A percentile compares a stretch with the other conserved stretches of the same genome.
phyloP scores from a whole-genome alignment of 2,113 vertebrate genomes.

The Rhynchopsitta pachyrhyncha region DNA sequence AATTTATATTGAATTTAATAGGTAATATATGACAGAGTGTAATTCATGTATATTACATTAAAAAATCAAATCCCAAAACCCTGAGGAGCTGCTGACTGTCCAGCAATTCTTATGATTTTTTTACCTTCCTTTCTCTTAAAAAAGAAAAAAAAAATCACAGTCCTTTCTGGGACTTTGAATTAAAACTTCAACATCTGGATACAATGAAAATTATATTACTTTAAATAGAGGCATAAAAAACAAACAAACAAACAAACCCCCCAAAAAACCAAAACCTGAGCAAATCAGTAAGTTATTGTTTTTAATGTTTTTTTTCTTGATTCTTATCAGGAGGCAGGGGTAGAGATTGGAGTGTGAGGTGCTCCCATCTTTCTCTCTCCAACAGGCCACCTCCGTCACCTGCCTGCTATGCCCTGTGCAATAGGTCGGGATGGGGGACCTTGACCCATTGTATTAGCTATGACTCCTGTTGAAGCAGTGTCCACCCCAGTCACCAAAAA shows the following conservation, averaged over 20 bases:
- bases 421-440: constrained; percentile 8
- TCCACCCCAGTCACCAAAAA: not conserved
- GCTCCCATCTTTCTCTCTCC: not conserved
- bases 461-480: not conserved
- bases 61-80: not conserved
- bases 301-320: not conserved
- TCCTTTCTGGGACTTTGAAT: not conserved
- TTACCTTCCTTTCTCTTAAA: not conserved
- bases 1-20: not conserved
- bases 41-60: not conserved
- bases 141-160: not conserved
- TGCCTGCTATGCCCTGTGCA: not conserved
- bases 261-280: not conserved
- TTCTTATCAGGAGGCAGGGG: not conserved
- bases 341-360: not conserved
- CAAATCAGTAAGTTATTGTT: not conserved
- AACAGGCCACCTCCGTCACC: constrained; percentile 34
- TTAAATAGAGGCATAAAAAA: not conserved
- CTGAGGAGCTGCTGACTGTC: not conserved
- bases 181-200: not conserved
- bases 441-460: not conserved
- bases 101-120: not conserved
- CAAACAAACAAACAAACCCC: no score
- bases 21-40: not conserved
- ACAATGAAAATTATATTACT: not conserved